These are phyloP conservation scores for Dinomys branickii DNA, from an alignment of 2,113 vertebrate genomes.

Conservation along the genomic window DNA sequence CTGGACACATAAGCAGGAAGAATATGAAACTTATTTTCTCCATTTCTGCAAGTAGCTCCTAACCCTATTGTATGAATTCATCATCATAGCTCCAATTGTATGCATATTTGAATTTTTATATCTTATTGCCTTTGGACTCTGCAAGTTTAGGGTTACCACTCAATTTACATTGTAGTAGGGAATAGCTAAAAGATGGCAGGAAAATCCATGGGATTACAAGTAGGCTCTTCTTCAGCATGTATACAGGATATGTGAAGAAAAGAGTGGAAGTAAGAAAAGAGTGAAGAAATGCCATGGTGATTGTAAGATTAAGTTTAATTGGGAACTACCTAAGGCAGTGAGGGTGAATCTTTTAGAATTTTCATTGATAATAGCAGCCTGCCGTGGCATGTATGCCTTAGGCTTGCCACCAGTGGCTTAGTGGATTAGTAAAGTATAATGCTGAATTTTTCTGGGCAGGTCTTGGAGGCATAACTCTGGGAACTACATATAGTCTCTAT, in stretches of 20 bases:
- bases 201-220: not conserved
- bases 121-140: slow-evolving; percentile 23
- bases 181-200: not conserved
- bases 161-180: not conserved
- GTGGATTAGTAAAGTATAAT: no score
- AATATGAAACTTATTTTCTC: not conserved
- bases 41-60: not conserved
- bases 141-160: not conserved
- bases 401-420: no score
- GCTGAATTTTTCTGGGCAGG: no score
- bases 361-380: no score
- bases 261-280: not conserved
- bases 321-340: no score
- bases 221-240: not conserved
- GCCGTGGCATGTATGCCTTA: no score
- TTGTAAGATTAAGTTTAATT: not conserved
- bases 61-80: not conserved
- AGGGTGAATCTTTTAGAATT: no score
- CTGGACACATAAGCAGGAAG: not conserved
- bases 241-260: not conserved
- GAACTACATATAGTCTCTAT: not conserved
- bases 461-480: no score
- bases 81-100: not conserved
- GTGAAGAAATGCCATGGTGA: not conserved
- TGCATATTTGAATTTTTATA: not conserved